These are phyloP conservation scores for Hirudinaria manillensis DNA, from an alignment of 2,888 invertebrate genomes.

Conservation along the genomic window DNA sequence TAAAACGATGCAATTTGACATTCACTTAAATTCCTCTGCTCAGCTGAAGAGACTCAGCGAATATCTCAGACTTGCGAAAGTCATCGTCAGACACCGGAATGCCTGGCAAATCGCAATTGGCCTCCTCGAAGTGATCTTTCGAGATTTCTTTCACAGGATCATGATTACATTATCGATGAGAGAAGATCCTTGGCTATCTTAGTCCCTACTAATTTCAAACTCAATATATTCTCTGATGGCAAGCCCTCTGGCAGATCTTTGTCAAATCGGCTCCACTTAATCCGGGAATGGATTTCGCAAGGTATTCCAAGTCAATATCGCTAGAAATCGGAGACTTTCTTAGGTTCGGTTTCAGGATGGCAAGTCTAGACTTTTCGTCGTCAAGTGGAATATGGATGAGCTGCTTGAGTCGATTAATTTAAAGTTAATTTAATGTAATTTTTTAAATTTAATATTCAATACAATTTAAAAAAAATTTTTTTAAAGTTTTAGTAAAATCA, in stretches of 20 bases:
- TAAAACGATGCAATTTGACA: too few relatives aligned
- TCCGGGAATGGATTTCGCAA: slow-evolving; percentile 71
- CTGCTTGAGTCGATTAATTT: slow-evolving; percentile 97
- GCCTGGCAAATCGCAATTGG: slow-evolving; percentile 94
- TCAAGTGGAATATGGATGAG: slow-evolving; percentile 99
- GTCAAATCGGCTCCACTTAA: slow-evolving; percentile 98
- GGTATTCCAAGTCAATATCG: slow-evolving; percentile 77
- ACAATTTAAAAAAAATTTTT: too few relatives aligned
- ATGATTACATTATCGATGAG: slow-evolving; percentile 13
- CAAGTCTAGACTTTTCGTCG: slow-evolving; percentile 93
- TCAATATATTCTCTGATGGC: slow-evolving; percentile 74
- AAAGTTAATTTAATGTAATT: too few relatives aligned
- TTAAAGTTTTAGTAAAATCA: too few relatives aligned
- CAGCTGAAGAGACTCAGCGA: slow-evolving; percentile 98
- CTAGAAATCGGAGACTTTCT: slow-evolving; percentile 91
- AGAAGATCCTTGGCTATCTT: slow-evolving; percentile 62
- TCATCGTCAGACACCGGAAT: slow-evolving; percentile 97
- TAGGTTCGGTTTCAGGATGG: slow-evolving; percentile 88
- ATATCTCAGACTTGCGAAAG: slow-evolving; percentile 99
- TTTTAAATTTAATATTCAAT: too few relatives aligned
- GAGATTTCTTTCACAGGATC: slow-evolving; percentile 91
- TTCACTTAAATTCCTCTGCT: slow-evolving; percentile 64
- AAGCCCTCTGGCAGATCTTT: slow-evolving; percentile 97
- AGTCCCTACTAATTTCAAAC: slow-evolving; percentile 82
- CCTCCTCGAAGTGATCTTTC: slow-evolving; percentile 65